A percentile compares a stretch with the other conserved stretches of the same genome.
phyloP scores from a whole-genome alignment of 2,797 vertebrate genomes.

The Corythornis leucogaster region DNA sequence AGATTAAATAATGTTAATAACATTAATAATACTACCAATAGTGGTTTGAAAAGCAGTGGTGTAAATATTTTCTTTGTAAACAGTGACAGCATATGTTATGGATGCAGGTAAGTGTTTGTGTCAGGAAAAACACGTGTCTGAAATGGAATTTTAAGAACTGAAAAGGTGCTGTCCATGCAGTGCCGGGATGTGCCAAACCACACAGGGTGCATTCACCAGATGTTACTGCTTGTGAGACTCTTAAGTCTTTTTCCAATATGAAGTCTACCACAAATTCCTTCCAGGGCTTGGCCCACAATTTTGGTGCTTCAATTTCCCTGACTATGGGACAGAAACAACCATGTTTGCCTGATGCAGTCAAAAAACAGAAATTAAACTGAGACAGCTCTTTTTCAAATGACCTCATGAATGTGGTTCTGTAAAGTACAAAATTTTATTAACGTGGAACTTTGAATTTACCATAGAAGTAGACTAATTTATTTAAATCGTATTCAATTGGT shows the following conservation, averaged over 20 bases:
- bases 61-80: conserved; percentile 26
- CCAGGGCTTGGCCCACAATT: not conserved
- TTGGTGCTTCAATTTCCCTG: not conserved
- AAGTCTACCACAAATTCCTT: not conserved
- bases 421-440: conserved; percentile 43
- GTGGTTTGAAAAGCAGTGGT: rapidly evolving
- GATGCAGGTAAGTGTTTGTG: not conserved
- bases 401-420: not conserved
- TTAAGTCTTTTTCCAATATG: not conserved
- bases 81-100: rapidly evolving
- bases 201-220: rapidly evolving
- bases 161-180: not conserved
- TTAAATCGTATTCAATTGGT: conserved; percentile 38
- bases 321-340: not conserved
- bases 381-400: not conserved
- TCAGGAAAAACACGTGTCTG: not conserved
- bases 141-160: not conserved
- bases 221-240: not conserved
- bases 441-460: conserved; percentile 39
- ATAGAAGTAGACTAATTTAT: conserved; percentile 19
- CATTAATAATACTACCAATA: not conserved
- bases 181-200: not conserved
- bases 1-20: not conserved
- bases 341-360: not conserved
- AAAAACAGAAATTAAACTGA: not conserved